Evolutionary conservation across 1,140 invertebrate genomes (phyloP).

Genomic region (Laupala kohalensis): DNA sequence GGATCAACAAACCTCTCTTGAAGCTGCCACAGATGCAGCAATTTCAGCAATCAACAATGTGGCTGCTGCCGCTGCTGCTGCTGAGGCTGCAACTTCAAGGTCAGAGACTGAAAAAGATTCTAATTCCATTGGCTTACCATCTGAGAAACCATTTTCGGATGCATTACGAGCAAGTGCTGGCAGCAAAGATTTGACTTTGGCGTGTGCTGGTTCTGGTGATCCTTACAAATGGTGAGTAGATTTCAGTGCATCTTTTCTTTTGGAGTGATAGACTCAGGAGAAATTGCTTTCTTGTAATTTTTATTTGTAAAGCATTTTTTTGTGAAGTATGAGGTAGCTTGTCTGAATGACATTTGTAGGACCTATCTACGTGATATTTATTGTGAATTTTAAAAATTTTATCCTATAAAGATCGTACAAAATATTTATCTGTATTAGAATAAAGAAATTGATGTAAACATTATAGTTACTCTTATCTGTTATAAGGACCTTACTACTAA

Average conservation of each 20-base stretch:
- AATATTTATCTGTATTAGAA: too few species aligned
- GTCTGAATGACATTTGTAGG: too few species aligned
- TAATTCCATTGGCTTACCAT: not conserved
- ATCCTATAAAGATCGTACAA: too few species aligned
- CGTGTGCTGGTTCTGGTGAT: not conserved
- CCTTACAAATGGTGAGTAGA: not conserved
- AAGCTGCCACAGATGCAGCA: conserved; percentile 4
- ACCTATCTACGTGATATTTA: too few species aligned
- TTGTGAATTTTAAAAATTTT: too few species aligned
- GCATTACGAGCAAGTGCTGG: not conserved
- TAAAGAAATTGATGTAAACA: too few species aligned
- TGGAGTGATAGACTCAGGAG: too few species aligned
- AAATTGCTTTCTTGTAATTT: too few species aligned
- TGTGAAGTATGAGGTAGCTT: too few species aligned
- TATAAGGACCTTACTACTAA: too few species aligned
- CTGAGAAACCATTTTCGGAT: not conserved
- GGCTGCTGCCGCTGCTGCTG: not conserved
- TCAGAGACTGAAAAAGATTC: not conserved
- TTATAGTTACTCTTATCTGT: too few species aligned
- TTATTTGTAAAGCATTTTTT: too few species aligned
- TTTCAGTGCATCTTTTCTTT: not conserved
- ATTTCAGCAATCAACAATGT: conserved; percentile 5
- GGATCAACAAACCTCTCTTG: not conserved
- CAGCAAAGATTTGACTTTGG: not conserved
- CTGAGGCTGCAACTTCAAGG: not conserved